These are phyloP conservation scores for Eutolmus rufibarbis DNA, from an alignment of 2,888 invertebrate genomes.

Conservation along the genomic window DNA sequence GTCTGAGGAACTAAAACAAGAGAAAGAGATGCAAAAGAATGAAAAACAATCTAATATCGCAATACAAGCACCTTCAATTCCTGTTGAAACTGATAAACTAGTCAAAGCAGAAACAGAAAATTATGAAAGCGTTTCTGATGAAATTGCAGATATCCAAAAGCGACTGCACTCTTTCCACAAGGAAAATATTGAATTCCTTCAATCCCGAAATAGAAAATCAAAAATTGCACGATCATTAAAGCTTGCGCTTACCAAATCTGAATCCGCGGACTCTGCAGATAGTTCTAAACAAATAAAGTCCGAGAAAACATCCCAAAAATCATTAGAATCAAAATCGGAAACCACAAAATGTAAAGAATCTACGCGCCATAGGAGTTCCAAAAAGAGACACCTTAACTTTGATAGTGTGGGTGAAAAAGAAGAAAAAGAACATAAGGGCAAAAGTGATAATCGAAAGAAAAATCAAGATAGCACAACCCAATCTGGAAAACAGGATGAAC, in stretches of 20 bases:
- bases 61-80: background rate
- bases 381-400: slow-evolving; percentile 64
- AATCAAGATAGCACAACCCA: background rate
- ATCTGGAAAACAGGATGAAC: background rate
- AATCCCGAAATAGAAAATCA: slow-evolving; percentile 68
- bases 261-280: background rate
- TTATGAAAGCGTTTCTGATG: slow-evolving; percentile 59
- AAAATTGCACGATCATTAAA: slow-evolving; percentile 57
- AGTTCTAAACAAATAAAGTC: background rate
- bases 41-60: background rate
- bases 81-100: background rate
- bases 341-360: slow-evolving; percentile 51
- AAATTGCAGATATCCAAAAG: slow-evolving; percentile 70
- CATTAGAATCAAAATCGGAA: background rate
- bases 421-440: slow-evolving; percentile 45
- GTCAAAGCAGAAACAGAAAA: slow-evolving; percentile 16
- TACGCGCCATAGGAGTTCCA: slow-evolving; percentile 55
- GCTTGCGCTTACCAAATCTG: slow-evolving; percentile 58
- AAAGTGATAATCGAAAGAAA: background rate
- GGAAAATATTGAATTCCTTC: slow-evolving; percentile 69
- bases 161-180: slow-evolving; percentile 71
- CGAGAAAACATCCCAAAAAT: background rate
- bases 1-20: background rate
- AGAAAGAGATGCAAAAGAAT: background rate
- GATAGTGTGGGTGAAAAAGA: slow-evolving; percentile 61